These are phyloP conservation scores for Actinostola sp. DNA, from an alignment of 92 coral and sea anemone species.

Conservation along the genomic window DNA sequence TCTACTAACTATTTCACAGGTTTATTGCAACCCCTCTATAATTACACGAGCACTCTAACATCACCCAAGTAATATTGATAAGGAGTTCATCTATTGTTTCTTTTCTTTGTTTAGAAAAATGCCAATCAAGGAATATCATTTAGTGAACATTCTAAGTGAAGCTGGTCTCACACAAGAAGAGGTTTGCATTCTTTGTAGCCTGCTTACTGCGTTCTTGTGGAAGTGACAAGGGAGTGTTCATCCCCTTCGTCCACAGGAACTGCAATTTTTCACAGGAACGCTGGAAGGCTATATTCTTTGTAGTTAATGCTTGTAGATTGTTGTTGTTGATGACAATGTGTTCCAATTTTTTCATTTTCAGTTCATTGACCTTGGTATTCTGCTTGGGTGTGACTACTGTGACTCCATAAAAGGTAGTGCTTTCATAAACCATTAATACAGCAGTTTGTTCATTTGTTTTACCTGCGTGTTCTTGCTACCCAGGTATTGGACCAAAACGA, in stretches of 20 bases:
- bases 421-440: not conserved
- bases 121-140: slow-evolving; percentile 94
- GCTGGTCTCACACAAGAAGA: slow-evolving; percentile 85
- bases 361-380: slow-evolving; percentile 95
- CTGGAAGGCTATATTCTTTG: no score
- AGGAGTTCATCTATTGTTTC: not conserved
- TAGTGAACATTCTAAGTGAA: slow-evolving; percentile 76
- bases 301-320: no score
- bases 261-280: no score
- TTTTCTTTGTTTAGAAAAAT: slow-evolving; percentile 70
- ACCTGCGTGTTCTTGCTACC: not conserved
- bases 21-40: no score
- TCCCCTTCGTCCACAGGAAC: no score
- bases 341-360: slow-evolving; percentile 31
- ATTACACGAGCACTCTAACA: no score
- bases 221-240: no score
- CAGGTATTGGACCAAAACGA: slow-evolving; percentile 97
- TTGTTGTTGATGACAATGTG: not conserved
- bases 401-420: slow-evolving; percentile 94
- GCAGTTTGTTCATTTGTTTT: no score
- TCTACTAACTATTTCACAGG: no score
- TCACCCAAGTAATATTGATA: not conserved
- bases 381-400: slow-evolving; percentile 97
- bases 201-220: no score
- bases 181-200: slow-evolving; percentile 62